Evolutionary conservation across 2,797 vertebrate genomes (phyloP).

Genomic region (Rachycentron canadum): DNA sequence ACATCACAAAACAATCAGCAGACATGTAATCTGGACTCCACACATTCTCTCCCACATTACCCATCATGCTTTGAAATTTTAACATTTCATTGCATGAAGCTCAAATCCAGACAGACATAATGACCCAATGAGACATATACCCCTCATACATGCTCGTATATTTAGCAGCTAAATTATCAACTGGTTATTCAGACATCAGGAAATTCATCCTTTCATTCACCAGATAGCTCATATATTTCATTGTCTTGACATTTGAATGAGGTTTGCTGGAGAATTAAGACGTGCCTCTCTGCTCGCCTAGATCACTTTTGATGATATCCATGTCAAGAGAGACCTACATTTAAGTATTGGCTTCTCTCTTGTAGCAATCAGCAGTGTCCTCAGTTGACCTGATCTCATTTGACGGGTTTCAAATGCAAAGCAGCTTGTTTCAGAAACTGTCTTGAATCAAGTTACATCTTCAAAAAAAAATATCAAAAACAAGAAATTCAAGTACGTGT

Average conservation of each 20-base stretch:
- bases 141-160: background rate
- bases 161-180: background rate
- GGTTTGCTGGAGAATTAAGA: background rate
- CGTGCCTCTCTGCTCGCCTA: background rate
- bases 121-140: background rate
- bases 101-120: constrained; percentile 17
- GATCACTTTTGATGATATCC: constrained; percentile 40
- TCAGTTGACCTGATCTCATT: constrained; percentile 39
- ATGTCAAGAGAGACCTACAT: constrained; percentile 36
- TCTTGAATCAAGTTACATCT: background rate
- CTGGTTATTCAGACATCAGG: background rate
- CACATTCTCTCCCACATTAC: constrained; percentile 1
- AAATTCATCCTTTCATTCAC: background rate
- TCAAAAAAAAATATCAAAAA: background rate
- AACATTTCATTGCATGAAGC: constrained; percentile 11
- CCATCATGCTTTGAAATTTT: constrained; percentile 10
- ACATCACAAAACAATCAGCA: constrained; percentile 56
- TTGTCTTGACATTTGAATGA: background rate
- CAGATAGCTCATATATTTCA: background rate
- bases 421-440: background rate
- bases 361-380: constrained; percentile 4
- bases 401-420: constrained; percentile 1
- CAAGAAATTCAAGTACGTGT: background rate
- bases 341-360: constrained; percentile 5
- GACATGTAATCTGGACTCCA: constrained; percentile 50